These are phyloP conservation scores for Ecdyonurus torrentis DNA, from an alignment of 2,888 invertebrate species.

Conservation along the genomic window DNA sequence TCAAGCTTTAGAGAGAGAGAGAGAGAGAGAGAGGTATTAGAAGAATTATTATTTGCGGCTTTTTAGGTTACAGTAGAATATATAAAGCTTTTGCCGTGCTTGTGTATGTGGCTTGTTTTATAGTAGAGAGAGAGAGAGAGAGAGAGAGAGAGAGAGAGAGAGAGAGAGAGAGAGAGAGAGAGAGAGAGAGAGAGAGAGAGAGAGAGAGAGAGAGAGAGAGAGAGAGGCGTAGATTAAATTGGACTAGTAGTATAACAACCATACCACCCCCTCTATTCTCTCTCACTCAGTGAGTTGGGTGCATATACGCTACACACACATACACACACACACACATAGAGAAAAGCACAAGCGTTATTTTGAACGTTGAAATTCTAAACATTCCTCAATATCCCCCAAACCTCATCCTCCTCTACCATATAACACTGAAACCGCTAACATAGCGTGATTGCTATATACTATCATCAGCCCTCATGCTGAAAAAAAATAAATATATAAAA, in stretches of 20 bases:
- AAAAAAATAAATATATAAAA: background rate
- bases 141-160: background rate
- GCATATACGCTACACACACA: too few relatives aligned
- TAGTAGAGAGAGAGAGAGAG: background rate
- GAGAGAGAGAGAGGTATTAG: background rate
- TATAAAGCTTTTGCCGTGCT: background rate
- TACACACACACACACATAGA: too few relatives aligned
- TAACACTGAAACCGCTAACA: background rate
- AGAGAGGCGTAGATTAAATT: background rate
- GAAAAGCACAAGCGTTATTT: background rate
- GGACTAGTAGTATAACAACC: background rate
- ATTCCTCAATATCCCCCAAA: background rate
- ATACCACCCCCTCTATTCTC: too few relatives aligned
- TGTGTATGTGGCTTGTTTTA: background rate
- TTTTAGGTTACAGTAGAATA: background rate
- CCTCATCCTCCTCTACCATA: too few relatives aligned
- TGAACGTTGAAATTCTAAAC: background rate
- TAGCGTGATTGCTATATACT: background rate
- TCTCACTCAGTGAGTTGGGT: too few relatives aligned
- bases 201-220: background rate
- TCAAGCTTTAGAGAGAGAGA: background rate
- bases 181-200: background rate
- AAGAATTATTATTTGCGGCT: background rate
- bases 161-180: background rate
- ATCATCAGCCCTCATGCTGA: background rate